Evolutionary conservation across 2,113 vertebrate species (phyloP).

Genomic region (Balaeniceps rex): DNA sequence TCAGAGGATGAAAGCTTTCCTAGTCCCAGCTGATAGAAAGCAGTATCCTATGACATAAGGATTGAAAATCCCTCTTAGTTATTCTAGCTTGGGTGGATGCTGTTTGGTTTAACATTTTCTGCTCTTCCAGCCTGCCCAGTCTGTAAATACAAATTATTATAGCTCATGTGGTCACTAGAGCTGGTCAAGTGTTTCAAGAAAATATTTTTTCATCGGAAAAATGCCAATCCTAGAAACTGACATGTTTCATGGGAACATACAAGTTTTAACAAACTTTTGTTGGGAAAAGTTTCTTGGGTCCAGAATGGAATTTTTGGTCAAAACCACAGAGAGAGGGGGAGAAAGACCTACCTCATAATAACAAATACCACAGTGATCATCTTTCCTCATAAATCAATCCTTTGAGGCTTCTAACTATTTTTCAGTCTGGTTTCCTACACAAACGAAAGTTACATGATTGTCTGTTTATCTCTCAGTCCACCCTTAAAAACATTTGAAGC

Average conservation of each 20-base stretch:
- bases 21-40: background rate
- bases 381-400: constrained; percentile 4
- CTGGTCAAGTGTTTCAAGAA: constrained; percentile 17
- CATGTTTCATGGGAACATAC: background rate
- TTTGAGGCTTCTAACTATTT: background rate
- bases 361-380: constrained; percentile 6
- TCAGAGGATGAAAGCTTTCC: background rate
- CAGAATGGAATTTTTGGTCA: constrained; percentile 25
- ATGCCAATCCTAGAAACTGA: background rate
- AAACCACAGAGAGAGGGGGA: background rate
- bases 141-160: constrained; percentile 33
- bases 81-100: constrained; percentile 7
- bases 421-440: background rate
- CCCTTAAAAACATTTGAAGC: background rate
- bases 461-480: background rate
- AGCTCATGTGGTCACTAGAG: background rate
- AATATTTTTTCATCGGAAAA: background rate
- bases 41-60: background rate
- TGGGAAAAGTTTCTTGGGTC: constrained; percentile 25
- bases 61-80: background rate
- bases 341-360: background rate
- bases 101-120: constrained; percentile 17
- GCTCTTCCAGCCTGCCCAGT: background rate
- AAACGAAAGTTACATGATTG: background rate
- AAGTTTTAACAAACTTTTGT: background rate